These are phyloP conservation scores for Eurosta solidaginis DNA, from an alignment of 1,140 invertebrate genomes.

Conservation along the genomic window DNA sequence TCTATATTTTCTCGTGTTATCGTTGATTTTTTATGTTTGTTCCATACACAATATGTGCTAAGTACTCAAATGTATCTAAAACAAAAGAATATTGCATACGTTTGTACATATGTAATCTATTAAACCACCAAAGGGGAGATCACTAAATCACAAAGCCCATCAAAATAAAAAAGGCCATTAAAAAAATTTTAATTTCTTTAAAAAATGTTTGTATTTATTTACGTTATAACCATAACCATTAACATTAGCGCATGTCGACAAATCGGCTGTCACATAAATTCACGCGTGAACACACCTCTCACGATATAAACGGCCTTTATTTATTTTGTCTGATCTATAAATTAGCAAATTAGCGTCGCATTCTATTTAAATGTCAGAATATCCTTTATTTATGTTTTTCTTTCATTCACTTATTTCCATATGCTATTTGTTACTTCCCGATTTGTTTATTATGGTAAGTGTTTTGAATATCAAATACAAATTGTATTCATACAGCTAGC, in stretches of 20 bases:
- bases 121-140: not conserved
- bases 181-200: not conserved
- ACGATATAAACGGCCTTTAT: not conserved
- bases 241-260: not conserved
- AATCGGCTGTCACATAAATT: not conserved
- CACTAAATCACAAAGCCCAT: not conserved
- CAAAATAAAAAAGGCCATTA: not conserved
- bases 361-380: not conserved
- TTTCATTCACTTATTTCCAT: too few relatives aligned
- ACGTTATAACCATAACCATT: not conserved
- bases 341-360: not conserved
- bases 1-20: not conserved
- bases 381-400: not conserved
- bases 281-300: not conserved
- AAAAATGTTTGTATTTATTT: constrained; percentile 6
- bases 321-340: not conserved
- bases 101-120: not conserved
- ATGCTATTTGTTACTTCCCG: not conserved
- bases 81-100: too few relatives aligned
- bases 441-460: not conserved
- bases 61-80: too few relatives aligned
- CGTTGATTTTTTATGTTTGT: not conserved
- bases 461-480: not conserved
- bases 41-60: too few relatives aligned
- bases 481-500: not conserved